These are phyloP conservation scores for Lutjanus campechanus DNA, from an alignment of 2,797 vertebrate species.

Conservation along the genomic window DNA sequence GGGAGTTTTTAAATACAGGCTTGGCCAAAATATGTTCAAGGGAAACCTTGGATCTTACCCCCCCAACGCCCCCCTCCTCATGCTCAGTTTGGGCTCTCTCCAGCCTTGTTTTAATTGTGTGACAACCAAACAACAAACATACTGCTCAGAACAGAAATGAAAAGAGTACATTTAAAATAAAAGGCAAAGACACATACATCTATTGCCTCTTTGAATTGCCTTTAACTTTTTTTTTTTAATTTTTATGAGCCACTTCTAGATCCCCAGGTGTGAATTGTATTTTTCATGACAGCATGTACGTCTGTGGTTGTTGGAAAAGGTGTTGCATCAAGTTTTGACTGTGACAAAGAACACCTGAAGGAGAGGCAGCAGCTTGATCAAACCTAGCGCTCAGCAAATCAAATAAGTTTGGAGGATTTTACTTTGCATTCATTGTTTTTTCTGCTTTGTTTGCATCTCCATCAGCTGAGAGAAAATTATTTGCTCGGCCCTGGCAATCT, in stretches of 20 bases:
- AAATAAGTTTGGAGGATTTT: slow-evolving; percentile 76
- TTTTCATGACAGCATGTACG: slow-evolving; percentile 39
- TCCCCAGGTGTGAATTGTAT: slow-evolving; percentile 58
- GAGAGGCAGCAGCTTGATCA: slow-evolving; percentile 67
- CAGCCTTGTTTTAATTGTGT: slow-evolving; percentile 54
- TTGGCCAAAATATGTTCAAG: slow-evolving; percentile 71
- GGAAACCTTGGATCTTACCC: slow-evolving; percentile 69
- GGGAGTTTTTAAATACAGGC: slow-evolving; percentile 56
- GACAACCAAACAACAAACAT: slow-evolving; percentile 45
- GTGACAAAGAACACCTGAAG: slow-evolving; percentile 54
- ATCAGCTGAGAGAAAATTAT: slow-evolving; percentile 78
- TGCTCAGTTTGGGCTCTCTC: slow-evolving; percentile 43
- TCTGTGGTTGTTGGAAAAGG: slow-evolving; percentile 50
- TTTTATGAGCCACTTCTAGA: slow-evolving; percentile 16
- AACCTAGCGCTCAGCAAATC: slow-evolving; percentile 68
- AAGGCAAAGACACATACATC: background rate
- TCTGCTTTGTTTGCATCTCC: slow-evolving; percentile 82
- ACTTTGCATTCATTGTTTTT: slow-evolving; percentile 81
- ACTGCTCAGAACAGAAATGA: slow-evolving; percentile 8
- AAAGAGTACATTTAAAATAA: slow-evolving; percentile 1
- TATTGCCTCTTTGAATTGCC: background rate
- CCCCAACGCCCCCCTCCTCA: slow-evolving; percentile 21
- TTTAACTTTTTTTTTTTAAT: background rate
- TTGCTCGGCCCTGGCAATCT: slow-evolving; percentile 62
- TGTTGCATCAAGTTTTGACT: slow-evolving; percentile 62